phyloP scores from a whole-genome alignment of 2,888 invertebrate species.

The Hetaerina titia region DNA sequence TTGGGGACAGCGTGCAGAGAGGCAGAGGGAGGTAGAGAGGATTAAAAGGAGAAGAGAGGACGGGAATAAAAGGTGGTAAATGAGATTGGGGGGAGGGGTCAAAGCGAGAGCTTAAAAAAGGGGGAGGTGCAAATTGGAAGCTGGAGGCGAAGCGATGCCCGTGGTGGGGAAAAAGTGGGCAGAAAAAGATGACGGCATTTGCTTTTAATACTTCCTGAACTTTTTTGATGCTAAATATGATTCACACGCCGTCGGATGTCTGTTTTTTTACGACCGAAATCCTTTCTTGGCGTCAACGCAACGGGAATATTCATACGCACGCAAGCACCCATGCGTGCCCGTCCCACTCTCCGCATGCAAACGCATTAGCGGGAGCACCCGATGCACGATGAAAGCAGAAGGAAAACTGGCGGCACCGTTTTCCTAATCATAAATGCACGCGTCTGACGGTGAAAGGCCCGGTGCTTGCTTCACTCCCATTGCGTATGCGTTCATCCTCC shows the following conservation, averaged over 20 bases:
- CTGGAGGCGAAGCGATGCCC: background rate
- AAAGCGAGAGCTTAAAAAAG: background rate
- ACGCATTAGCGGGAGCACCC: background rate
- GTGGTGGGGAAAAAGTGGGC: background rate
- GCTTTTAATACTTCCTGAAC: background rate
- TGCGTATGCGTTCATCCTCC: background rate
- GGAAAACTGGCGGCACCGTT: background rate
- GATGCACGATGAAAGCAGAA: background rate
- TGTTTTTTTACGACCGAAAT: background rate
- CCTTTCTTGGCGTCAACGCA: background rate
- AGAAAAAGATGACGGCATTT: background rate
- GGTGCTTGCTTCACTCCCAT: background rate
- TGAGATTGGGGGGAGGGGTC: background rate
- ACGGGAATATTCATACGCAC: constrained; percentile 28
- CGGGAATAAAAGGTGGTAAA: constrained; percentile 7
- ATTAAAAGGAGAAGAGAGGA: too few relatives aligned
- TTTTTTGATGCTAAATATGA: background rate
- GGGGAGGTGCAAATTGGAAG: background rate
- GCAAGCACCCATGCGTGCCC: background rate
- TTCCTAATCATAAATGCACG: background rate
- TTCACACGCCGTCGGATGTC: background rate
- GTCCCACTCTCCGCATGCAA: background rate
- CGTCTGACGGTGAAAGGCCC: background rate
- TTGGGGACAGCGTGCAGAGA: too few relatives aligned
- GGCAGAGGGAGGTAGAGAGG: too few relatives aligned